phyloP scores from a whole-genome alignment of 2,888 invertebrate genomes.

The Tenthredo mesomela region DNA sequence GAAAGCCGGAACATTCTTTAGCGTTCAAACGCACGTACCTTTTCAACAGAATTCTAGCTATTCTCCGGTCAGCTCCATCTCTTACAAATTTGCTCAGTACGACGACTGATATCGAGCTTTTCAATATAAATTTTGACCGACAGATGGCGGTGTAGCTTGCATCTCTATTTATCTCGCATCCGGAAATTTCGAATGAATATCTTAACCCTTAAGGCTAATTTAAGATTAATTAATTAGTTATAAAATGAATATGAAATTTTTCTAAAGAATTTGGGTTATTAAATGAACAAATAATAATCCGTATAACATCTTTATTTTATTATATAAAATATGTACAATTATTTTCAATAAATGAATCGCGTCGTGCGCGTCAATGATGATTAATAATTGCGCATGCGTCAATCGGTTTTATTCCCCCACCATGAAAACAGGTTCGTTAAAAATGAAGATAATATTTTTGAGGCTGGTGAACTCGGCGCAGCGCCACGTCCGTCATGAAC shows the following conservation, averaged over 20 bases:
- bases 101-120: slow-evolving; percentile 67
- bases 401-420: not conserved
- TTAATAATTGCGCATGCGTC: not conserved
- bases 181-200: slow-evolving; percentile 40
- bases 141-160: slow-evolving; percentile 66
- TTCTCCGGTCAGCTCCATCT: slow-evolving; percentile 72
- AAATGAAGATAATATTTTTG: not conserved
- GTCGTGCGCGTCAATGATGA: slow-evolving; percentile 14
- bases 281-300: not conserved
- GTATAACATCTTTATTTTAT: not conserved
- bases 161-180: slow-evolving; percentile 18
- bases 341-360: slow-evolving; percentile 15
- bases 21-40: slow-evolving; percentile 60
- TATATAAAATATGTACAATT: not conserved
- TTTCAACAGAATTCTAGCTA: slow-evolving; percentile 65
- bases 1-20: slow-evolving; percentile 45
- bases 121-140: slow-evolving; percentile 67
- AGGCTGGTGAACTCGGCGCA: slow-evolving; percentile 18
- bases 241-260: not conserved
- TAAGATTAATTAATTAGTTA: not conserved
- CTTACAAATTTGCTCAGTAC: slow-evolving; percentile 70
- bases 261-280: not conserved
- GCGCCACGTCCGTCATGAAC: slow-evolving; percentile 7
- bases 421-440: not conserved
- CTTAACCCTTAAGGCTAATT: not conserved